Evolutionary conservation across 1,140 invertebrate species (phyloP).

Genomic region (Protaetia brevitarsis): DNA sequence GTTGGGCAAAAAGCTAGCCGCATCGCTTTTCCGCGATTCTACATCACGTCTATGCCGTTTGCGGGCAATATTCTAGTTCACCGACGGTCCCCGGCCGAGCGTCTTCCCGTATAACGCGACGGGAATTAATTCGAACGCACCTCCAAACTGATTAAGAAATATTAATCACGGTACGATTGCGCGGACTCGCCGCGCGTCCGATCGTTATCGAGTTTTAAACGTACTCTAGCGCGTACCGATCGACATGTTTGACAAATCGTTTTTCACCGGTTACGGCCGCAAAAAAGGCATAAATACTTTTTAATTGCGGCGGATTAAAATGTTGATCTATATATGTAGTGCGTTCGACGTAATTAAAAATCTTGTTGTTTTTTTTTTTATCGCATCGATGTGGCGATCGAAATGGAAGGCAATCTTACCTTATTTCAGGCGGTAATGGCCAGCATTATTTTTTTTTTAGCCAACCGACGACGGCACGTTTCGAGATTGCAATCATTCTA

Average conservation of each 20-base stretch:
- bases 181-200: background rate
- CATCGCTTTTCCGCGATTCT: background rate
- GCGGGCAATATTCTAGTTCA: background rate
- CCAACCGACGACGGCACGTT: slow-evolving; percentile 3
- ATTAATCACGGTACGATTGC: slow-evolving; percentile 17
- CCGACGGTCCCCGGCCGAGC: background rate
- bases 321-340: slow-evolving; percentile 23
- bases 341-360: slow-evolving; percentile 19
- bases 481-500: slow-evolving; percentile 19
- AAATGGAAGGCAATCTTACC: slow-evolving; percentile 23
- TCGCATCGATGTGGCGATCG: background rate
- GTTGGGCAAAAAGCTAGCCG: background rate
- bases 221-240: background rate
- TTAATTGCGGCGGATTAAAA: slow-evolving; percentile 22
- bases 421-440: slow-evolving; percentile 8
- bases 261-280: slow-evolving; percentile 18
- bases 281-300: slow-evolving; percentile 19
- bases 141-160: slow-evolving; percentile 22
- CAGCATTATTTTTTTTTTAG: slow-evolving; percentile 8
- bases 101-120: background rate
- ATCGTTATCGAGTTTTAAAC: slow-evolving; percentile 9
- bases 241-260: slow-evolving; percentile 19
- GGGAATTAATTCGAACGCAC: slow-evolving; percentile 15
- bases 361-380: slow-evolving; percentile 5
- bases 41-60: background rate